Percentiles rank a stretch among this genome's conserved stretches.
phyloP scores from a whole-genome alignment of 1,140 invertebrate species.

The Calosoma granatense region DNA sequence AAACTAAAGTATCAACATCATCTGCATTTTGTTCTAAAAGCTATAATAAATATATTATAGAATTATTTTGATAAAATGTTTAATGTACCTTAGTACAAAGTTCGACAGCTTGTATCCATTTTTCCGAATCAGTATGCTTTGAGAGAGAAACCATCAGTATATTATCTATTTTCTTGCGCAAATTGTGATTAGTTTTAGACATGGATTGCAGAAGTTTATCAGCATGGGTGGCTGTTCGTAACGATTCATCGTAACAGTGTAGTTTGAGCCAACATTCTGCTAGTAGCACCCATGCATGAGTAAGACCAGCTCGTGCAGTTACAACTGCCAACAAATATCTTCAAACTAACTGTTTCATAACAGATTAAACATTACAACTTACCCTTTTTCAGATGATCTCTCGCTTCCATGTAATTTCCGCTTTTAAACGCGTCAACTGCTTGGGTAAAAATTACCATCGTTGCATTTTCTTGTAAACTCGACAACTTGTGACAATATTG shows the following conservation, averaged over 20 bases:
- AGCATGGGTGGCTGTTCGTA: conserved; percentile 39
- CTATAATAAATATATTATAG: conserved; percentile 12
- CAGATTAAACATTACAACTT: neutral
- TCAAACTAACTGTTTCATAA: neutral
- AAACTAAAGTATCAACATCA: neutral
- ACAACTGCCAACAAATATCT: conserved; percentile 23
- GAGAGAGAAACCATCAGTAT: conserved; percentile 32
- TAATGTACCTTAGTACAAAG: conserved; percentile 31
- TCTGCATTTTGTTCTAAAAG: conserved; percentile 12
- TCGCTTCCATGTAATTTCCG: conserved; percentile 42
- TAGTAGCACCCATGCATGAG: conserved; percentile 38
- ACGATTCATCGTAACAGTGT: conserved; percentile 46
- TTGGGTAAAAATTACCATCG: conserved; percentile 47
- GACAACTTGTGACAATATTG: conserved; percentile 37
- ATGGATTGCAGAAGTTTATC: conserved; percentile 26
- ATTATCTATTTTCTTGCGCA: conserved; percentile 25
- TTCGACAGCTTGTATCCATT: conserved; percentile 39
- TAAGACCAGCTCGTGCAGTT: conserved; percentile 25
- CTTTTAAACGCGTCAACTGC: conserved; percentile 42
- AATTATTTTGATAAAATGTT: conserved; percentile 8
- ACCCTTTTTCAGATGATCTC: conserved; percentile 37
- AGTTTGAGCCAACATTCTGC: conserved; percentile 42
- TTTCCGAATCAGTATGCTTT: conserved; percentile 36
- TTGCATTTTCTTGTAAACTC: conserved; percentile 42
- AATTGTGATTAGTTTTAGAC: conserved; percentile 20